A percentile compares a stretch with the other conserved stretches of the same genome.
Conservation (phyloP, 2,113 vertebrate genomes). For the Neolamprologus fasciatus region DNA sequence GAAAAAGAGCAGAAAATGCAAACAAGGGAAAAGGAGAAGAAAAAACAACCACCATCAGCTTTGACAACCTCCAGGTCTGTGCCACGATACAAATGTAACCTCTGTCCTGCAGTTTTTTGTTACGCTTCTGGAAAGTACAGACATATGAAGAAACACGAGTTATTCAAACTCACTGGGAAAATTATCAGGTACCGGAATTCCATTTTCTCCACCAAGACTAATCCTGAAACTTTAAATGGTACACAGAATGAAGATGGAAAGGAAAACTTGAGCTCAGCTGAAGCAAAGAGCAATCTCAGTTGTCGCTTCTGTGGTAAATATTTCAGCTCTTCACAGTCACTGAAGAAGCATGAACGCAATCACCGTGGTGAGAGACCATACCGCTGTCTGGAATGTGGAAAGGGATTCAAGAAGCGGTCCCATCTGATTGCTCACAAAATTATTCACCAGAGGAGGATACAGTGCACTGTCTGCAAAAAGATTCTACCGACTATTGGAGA, state of each 20-base stretch:
- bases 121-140: slow-evolving; percentile 63
- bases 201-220: neutral
- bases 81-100: slow-evolving; percentile 44
- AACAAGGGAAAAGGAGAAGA: neutral
- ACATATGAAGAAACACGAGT: slow-evolving; percentile 68
- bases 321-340: slow-evolving; percentile 4
- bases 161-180: slow-evolving; percentile 48
- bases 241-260: neutral
- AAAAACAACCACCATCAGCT: neutral
- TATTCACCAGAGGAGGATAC: slow-evolving; percentile 63
- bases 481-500: slow-evolving; percentile 60
- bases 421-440: slow-evolving; percentile 62
- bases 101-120: slow-evolving; percentile 59
- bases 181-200: slow-evolving; percentile 29
- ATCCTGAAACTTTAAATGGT: neutral
- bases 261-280: neutral
- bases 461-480: slow-evolving; percentile 71
- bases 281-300: neutral
- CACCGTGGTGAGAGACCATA: slow-evolving; percentile 68
- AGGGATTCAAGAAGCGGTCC: slow-evolving; percentile 48
- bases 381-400: slow-evolving; percentile 66
- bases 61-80: neutral
- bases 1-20: neutral
- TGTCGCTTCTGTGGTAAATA: slow-evolving; percentile 64
- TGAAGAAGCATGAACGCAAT: slow-evolving; percentile 50